These are phyloP conservation scores for Ganaspis sp. DNA, from an alignment of 1,140 invertebrate species.

Conservation along the genomic window DNA sequence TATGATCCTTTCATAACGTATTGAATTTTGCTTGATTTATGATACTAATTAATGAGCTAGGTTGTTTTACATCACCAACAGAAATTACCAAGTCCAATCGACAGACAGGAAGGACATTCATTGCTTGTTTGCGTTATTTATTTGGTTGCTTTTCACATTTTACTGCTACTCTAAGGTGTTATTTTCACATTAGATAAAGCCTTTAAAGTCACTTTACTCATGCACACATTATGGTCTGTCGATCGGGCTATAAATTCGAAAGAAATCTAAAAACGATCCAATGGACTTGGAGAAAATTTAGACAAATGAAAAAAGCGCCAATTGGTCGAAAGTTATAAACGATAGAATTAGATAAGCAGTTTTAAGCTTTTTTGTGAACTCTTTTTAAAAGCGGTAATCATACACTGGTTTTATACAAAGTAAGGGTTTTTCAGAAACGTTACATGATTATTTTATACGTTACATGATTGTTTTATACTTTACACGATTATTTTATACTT, in stretches of 20 bases:
- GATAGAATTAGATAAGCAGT: too few relatives aligned
- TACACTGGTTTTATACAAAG: too few relatives aligned
- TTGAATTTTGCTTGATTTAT: slow-evolving; percentile 1
- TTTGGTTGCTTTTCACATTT: neutral
- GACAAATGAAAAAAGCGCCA: too few relatives aligned
- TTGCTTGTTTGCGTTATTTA: neutral
- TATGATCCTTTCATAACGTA: slow-evolving; percentile 16
- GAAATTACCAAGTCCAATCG: neutral
- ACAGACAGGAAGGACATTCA: slow-evolving; percentile 9
- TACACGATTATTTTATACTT: too few relatives aligned
- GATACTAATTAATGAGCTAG: neutral
- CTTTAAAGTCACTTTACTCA: neutral
- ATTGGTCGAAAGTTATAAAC: too few relatives aligned
- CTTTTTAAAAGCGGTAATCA: too few relatives aligned
- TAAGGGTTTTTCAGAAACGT: too few relatives aligned
- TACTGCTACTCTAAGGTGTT: neutral
- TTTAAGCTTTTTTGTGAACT: too few relatives aligned
- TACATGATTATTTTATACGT: too few relatives aligned
- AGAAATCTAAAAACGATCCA: neutral
- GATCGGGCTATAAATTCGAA: neutral
- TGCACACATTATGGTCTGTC: neutral
- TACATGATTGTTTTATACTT: too few relatives aligned
- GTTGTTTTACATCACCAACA: neutral
- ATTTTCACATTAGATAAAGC: neutral
- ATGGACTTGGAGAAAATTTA: too few relatives aligned